phyloP scores from a whole-genome alignment of 2,888 invertebrate genomes.

The Lumbricus terrestris region DNA sequence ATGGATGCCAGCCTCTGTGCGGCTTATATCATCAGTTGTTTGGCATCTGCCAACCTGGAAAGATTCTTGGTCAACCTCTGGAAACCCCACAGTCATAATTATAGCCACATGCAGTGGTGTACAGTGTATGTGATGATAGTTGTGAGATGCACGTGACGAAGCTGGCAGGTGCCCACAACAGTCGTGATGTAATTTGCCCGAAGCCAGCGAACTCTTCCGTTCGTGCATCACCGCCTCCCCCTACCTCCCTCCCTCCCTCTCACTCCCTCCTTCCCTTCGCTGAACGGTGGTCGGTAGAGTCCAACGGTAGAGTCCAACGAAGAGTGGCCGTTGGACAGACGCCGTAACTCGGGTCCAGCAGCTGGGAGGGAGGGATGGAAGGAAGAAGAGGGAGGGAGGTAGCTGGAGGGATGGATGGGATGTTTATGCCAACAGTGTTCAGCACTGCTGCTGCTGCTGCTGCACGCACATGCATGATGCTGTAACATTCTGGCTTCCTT shows the following conservation, averaged over 20 bases:
- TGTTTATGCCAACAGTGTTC: not conserved
- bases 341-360: not conserved
- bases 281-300: too few species aligned
- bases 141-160: not conserved
- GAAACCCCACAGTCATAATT: not conserved
- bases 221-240: too few species aligned
- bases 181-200: not conserved
- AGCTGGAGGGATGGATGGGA: not conserved
- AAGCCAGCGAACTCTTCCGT: not conserved
- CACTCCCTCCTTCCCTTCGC: too few species aligned
- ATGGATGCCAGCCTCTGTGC: not conserved
- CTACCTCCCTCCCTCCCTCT: too few species aligned
- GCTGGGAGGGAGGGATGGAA: not conserved
- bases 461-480: constrained; percentile 3
- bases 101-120: not conserved
- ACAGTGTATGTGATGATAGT: not conserved
- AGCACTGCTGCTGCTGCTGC: not conserved
- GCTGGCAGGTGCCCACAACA: not conserved
- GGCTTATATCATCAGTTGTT: not conserved
- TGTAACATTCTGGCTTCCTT: not conserved
- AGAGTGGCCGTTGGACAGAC: too few species aligned
- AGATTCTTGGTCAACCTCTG: not conserved
- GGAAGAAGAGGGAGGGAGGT: not conserved
- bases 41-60: not conserved
- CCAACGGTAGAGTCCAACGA: too few species aligned